phyloP scores from a whole-genome alignment of 2,888 invertebrate species.

The Caradrina kadenii region DNA sequence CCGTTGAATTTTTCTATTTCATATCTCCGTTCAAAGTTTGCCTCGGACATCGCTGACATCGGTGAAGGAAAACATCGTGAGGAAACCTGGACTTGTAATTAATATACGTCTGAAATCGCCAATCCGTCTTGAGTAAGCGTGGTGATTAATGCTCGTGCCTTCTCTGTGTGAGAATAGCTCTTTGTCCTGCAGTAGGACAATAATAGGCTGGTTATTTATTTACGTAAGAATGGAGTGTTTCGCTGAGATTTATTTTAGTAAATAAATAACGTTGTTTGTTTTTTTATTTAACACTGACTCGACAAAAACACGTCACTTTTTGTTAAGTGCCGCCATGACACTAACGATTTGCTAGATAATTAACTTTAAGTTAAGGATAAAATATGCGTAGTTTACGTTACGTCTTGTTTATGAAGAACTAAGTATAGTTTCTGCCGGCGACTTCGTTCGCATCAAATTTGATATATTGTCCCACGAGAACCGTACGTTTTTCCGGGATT shows the following conservation, averaged over 20 bases:
- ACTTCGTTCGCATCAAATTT: not conserved
- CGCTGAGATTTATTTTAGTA: not conserved
- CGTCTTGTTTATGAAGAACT: not conserved
- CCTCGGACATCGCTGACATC: no score
- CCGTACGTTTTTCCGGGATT: no score
- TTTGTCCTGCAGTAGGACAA: no score
- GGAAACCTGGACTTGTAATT: no score
- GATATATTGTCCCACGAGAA: no score
- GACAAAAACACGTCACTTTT: conserved; percentile 2
- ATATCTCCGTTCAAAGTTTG: no score
- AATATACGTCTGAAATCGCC: no score
- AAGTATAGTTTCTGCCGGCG: not conserved
- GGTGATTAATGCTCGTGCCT: no score
- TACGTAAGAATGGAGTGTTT: not conserved
- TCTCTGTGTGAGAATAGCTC: not conserved
- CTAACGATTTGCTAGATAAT: conserved; percentile 18
- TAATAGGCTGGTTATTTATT: no score
- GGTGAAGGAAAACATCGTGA: no score
- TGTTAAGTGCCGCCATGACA: conserved; percentile 10
- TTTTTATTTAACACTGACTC: not conserved
- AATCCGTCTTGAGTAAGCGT: no score
- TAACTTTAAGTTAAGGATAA: conserved; percentile 24
- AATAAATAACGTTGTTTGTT: not conserved
- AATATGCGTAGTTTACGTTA: conserved; percentile 25
- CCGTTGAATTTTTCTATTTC: no score